phyloP scores from a whole-genome alignment of 2,113 vertebrate species.

The Coptodon bakossiorum region DNA sequence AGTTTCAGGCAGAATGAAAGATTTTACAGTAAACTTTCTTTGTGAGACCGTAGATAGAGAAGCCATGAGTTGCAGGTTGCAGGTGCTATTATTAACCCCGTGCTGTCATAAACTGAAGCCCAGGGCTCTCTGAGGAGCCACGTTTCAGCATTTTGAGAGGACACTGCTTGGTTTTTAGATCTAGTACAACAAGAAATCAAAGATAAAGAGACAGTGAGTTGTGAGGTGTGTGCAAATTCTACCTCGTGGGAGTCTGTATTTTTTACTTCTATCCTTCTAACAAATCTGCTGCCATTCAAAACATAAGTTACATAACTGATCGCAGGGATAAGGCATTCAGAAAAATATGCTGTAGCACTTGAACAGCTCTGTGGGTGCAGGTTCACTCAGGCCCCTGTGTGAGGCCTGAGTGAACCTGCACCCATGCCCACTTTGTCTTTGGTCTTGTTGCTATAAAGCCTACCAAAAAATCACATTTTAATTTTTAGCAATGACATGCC shows the following conservation, averaged over 20 bases:
- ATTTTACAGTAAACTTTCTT: neutral
- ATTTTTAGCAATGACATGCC: neutral
- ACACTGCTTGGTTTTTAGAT: slow-evolving; percentile 16
- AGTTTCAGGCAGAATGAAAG: neutral
- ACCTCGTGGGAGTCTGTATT: slow-evolving; percentile 17
- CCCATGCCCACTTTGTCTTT: neutral
- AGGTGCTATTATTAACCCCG: slow-evolving; percentile 52
- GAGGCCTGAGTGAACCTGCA: neutral
- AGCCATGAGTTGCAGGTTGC: neutral
- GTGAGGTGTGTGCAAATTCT: slow-evolving; percentile 40
- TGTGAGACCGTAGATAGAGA: neutral
- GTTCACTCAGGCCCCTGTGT: neutral
- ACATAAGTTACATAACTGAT: neutral
- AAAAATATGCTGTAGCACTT: neutral
- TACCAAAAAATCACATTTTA: neutral
- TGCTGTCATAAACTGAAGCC: slow-evolving; percentile 11
- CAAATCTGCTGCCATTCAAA: slow-evolving; percentile 19
- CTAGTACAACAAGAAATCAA: slow-evolving; percentile 33
- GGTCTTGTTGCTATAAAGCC: neutral
- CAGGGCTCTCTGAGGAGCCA: slow-evolving; percentile 25
- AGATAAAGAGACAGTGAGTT: slow-evolving; percentile 11
- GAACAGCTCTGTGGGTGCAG: neutral
- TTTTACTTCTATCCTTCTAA: neutral
- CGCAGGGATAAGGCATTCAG: neutral
- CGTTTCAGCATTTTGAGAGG: slow-evolving; percentile 43